Base-by-base conservation (phyloP, 1,140 invertebrate species). In the Dendroctonus ponderosae region DNA sequence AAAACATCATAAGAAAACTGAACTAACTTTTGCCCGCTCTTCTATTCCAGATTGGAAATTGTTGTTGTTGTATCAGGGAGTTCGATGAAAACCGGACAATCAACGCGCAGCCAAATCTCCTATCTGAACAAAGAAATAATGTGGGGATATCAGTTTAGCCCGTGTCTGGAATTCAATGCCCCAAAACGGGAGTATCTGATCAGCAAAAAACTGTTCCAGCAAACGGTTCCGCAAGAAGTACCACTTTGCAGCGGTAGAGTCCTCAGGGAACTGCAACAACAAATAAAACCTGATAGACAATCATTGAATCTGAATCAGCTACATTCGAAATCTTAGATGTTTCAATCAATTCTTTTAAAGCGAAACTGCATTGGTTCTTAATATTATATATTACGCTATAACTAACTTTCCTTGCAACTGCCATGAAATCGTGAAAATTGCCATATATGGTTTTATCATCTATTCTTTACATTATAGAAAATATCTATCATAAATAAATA, bases 201-300 rank as follows among this genome's bases (percentile, higher is more conserved):
- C 14, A 67, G 71, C 48, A 68, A 72, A 77, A 91, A 88, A 7
- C 86, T 93, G 69, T 98, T 98, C 80, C 92, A 98, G 75, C 90
- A 89, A 70, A 96, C 94, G 3, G 88, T 88, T 43, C 89, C 93
- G 75, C 91, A 98, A 41, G 92, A 96, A 71, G 97, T 93, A 0
- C 94, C 95, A 0, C 84, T 93, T 5, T 97, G 92, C 80, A 94
- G 91, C 70, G 93, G 93, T 6, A 62, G 39, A 41, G 41, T 44
- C 4, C 37, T 70, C 3, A 11, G 50, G 6, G 48, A 38, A 7
- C 41, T 70, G 40, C 67, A 68, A 38, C 15, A 58, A 41, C 53
- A 63, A 41, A 61, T 61, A 2, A 51, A 41, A 26, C 26, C 26
- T 26, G 26, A 26, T 26, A 26, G 26, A 26, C 26, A 26, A 26